Base-by-base conservation (phyloP, 2,888 invertebrate species). In the Leptarthrus brevirostris region DNA sequence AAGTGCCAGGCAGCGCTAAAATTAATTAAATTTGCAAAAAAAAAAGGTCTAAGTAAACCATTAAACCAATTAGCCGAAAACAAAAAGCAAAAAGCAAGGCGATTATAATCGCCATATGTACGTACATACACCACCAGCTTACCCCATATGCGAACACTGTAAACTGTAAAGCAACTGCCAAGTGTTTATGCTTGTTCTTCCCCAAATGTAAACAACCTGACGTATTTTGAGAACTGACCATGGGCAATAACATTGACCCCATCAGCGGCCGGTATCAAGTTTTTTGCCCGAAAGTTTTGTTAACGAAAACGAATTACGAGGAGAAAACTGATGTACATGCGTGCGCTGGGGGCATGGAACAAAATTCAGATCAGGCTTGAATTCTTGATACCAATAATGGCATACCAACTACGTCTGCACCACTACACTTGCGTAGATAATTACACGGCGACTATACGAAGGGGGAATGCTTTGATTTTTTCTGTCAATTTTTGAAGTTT, bases 241-340 rank as follows among this genome's bases (percentile, higher is more conserved):
- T 76, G 76, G 76, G 24, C 74, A 76, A 76, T 74, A 74, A 61
- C 76, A 74, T 76, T 76, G 76, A 76, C 76, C 76, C 72, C 75
- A 58, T 53, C 49, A 56, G 49, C 14, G 69, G 70, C 66, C 53
- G 44, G 44, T 70, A 58, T 75, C 64, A 73, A 70, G 74, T 72
- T 53, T 53, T 64, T 70, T 53, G 70, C 36, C 52, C 47, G 34
- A 69, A 69, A 53, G 26, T 47, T 52, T 34, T 52, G 24, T 52
- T 36, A 52, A 52, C 69, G 47, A 52, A 52, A 69, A 54, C 22
- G 70, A 71, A 71, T 54, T 54, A 20, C 36, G 54, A 47, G 49
- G 47, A 26, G 66, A 49, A 54, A 47, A n/a, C 26, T 47, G 53
- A 3, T 40, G 44, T 12, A 6, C 64, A 40, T 40, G 44, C 47